Evolutionary conservation across 64 coral and sea anemone genomes (phyloP).

Genomic region (Actinia equina): DNA sequence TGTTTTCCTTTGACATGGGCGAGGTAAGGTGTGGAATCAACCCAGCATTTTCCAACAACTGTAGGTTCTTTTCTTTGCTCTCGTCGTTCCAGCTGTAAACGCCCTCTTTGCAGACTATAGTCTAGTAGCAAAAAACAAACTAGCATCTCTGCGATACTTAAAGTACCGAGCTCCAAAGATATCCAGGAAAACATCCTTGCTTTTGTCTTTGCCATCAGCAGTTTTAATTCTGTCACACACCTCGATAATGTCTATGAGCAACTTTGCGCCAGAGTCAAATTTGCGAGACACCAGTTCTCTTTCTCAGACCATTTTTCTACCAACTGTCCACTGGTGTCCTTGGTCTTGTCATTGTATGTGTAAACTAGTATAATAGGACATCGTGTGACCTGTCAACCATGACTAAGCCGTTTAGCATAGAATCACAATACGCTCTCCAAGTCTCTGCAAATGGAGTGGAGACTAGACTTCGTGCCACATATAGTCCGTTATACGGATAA

Average conservation of each 20-base stretch:
- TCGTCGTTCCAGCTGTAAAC: slow-evolving; percentile 47
- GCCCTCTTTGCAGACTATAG: slow-evolving; percentile 40
- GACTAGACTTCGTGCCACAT: background rate
- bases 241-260: slow-evolving; percentile 30
- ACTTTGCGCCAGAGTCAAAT: slow-evolving; percentile 39
- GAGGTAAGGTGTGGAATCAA: slow-evolving; percentile 32
- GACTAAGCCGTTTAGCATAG: slow-evolving; percentile 47
- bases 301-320: slow-evolving; percentile 31
- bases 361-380: too few relatives aligned
- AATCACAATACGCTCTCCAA: slow-evolving; percentile 51
- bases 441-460: slow-evolving; percentile 34
- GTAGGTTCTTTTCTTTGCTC: slow-evolving; percentile 19
- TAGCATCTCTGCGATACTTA: slow-evolving; percentile 31
- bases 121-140: slow-evolving; percentile 14
- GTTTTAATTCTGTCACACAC: slow-evolving; percentile 50
- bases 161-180: slow-evolving; percentile 49
- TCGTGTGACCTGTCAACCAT: background rate
- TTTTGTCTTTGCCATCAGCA: background rate
- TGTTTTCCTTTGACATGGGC: slow-evolving; percentile 21
- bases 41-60: slow-evolving; percentile 30
- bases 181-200: slow-evolving; percentile 26
- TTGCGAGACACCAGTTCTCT: slow-evolving; percentile 5
- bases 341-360: slow-evolving; percentile 31
- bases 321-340: slow-evolving; percentile 44
- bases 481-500: slow-evolving; percentile 1